Evolutionary conservation across 2,888 invertebrate genomes (phyloP).

Genomic region (Caenorhabditis wallacei): DNA sequence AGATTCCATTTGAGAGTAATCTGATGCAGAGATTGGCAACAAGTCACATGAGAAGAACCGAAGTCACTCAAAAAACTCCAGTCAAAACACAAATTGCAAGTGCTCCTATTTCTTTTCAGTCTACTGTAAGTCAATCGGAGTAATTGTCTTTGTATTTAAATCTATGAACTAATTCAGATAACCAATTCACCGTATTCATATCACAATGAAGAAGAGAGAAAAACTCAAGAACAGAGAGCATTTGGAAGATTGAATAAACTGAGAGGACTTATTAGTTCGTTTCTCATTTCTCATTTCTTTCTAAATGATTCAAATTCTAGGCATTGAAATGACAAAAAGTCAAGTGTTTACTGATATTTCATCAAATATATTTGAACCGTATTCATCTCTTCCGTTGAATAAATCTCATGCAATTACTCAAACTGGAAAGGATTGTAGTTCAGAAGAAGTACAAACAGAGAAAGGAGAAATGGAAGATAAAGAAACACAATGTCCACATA

Average conservation of each 20-base stretch:
- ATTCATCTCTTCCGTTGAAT: slow-evolving; percentile 12
- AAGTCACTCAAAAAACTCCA: not conserved
- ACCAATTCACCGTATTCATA: slow-evolving; percentile 36
- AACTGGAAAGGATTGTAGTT: slow-evolving; percentile 54
- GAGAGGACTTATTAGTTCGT: slow-evolving; percentile 59
- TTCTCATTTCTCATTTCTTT: not conserved
- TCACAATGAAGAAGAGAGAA: slow-evolving; percentile 54
- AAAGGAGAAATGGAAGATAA: slow-evolving; percentile 39
- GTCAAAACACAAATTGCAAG: not conserved
- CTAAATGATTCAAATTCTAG: slow-evolving; percentile 9
- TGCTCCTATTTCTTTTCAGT: not conserved
- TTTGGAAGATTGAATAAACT: slow-evolving; percentile 43
- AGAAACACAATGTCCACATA: slow-evolving; percentile 60
- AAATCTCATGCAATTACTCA: slow-evolving; percentile 38
- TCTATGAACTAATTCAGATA: slow-evolving; percentile 19
- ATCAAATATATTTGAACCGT: slow-evolving; percentile 62
- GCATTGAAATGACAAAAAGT: slow-evolving; percentile 54
- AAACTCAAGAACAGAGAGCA: slow-evolving; percentile 35
- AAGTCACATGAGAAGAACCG: slow-evolving; percentile 31
- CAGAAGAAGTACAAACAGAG: slow-evolving; percentile 63
- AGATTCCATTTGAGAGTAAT: slow-evolving; percentile 36
- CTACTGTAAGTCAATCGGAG: slow-evolving; percentile 3
- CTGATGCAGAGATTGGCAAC: slow-evolving; percentile 38
- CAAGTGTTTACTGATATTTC: slow-evolving; percentile 59
- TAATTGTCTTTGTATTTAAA: not conserved